Evolutionary conservation across 2,888 invertebrate species (phyloP), one percentile per base, ranked within the genome.

Genomic region (Clostera curtula): DNA sequence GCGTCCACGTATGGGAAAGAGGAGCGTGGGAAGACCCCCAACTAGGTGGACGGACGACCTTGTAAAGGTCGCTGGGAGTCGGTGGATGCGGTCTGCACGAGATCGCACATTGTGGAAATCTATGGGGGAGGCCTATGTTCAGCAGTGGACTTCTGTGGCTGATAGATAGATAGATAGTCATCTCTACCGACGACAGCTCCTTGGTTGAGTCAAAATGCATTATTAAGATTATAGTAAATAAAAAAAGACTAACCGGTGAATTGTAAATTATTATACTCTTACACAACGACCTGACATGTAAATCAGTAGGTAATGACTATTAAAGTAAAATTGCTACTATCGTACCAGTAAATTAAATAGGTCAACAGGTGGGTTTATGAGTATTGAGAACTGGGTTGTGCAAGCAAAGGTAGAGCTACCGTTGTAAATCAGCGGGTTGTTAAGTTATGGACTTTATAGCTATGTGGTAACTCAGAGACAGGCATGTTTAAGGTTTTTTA

Each of bases 181-280:
- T 42, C 31, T 50, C 53, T 48, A 49, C 39, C 41, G 47, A 13
- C 32, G 38, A 36, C 38, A 50, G 51, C 54, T 34, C 47, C 44
- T 45, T 48, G 48, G 26, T 55, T 49, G 44, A 51, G 42, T 38
- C 28, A 29, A 31, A 56, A 43, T 48, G 50, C 57, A 54, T 51
- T 57, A 58, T 57, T 57, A 59, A 48, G 51, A 49, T n/a, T n/a
- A n/a, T n/a, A 38, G 51, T 54, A 54, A 53, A 61, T 58, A 57
- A 49, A 52, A 56, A 56, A 49, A 49, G 50, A 55, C 56, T 49
- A 55, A 40, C 29, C 39, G 34, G 48, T 57, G 57, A 47, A 60
- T 62, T 56, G 55, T 43, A 56, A 39, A 58, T 53, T 55, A 53
- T 56, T 40, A 41, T 43, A 36, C 43, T 27, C 49, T 68, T 66